phyloP scores from a whole-genome alignment of 2,113 vertebrate genomes.

The Megaceryle torquata region DNA sequence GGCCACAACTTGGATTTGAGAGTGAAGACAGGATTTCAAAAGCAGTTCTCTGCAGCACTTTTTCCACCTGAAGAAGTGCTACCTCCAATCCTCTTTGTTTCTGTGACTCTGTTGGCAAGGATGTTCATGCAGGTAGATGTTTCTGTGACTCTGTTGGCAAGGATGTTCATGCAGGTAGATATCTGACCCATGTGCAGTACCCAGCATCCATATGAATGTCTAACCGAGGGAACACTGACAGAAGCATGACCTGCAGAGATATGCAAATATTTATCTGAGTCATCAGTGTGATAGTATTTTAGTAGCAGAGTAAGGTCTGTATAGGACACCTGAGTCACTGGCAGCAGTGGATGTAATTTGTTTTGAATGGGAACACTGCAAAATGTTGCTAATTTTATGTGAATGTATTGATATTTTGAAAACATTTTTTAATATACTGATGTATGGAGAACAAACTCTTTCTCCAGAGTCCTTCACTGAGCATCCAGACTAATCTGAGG shows the following conservation, averaged over 20 bases:
- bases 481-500: not conserved
- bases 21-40: not conserved
- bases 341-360: not conserved
- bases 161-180: not conserved
- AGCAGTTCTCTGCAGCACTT: not conserved
- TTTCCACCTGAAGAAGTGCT: not conserved
- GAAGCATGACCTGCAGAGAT: not conserved
- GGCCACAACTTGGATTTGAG: not conserved
- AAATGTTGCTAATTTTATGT: not conserved
- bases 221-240: not conserved
- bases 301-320: not conserved
- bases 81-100: not conserved
- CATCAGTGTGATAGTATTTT: not conserved
- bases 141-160: not conserved
- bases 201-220: not conserved
- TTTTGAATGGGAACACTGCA: not conserved
- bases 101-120: not conserved
- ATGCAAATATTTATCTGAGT: not conserved
- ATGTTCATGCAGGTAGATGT: not conserved
- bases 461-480: not conserved
- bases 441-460: not conserved
- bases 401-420: not conserved
- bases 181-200: fast-evolving
- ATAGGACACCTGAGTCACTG: not conserved
- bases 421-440: not conserved